Evolutionary conservation across 2,888 invertebrate genomes (phyloP), one percentile per base, ranked within the genome.

Genomic region (Hermaeophaga mercurialis): DNA sequence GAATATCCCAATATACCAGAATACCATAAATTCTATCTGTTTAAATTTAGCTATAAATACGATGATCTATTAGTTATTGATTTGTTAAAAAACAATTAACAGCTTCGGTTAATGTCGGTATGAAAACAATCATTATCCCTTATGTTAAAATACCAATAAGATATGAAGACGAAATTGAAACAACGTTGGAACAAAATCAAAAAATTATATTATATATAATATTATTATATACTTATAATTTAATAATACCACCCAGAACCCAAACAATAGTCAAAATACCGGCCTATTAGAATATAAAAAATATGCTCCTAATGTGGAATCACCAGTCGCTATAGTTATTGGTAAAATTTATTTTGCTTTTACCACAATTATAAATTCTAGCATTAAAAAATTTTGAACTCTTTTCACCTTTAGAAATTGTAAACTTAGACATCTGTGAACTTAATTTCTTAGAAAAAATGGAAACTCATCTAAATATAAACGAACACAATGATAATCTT

Each of bases 221-320:
- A n/a, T n/a, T n/a, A n/a, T n/a, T n/a, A n/a, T n/a, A n/a, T n/a
- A n/a, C n/a, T n/a, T n/a, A n/a, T n/a, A n/a, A n/a, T n/a, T n/a
- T n/a, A n/a, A n/a, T n/a, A n/a, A 36, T 36, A 6, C 9, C 36
- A 6, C 4, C 36, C 12, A 36, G 36, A 36, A 36, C 36, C 5
- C 36, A 36, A 36, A 3, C 11, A 36, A 36, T 14, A 14, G 36
- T 36, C 3, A 36, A 14, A 36, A 11, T 36, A 14, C 36, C 15
- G 36, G 36, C 5, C 5, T 36, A 36, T 14, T 36, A 3, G 12
- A 36, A 14, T 36, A 36, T 36, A 36, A 36, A 36, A 36, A 36
- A 36, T 24, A 6, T 24, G 4, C 5, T 24, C 24, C 24, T 24
- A 4, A 6, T 24, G 24, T 24, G 4, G 8, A 36, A 14, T 6